Conservation (phyloP, 2,797 vertebrate species). For the Oreortyx pictus region DNA sequence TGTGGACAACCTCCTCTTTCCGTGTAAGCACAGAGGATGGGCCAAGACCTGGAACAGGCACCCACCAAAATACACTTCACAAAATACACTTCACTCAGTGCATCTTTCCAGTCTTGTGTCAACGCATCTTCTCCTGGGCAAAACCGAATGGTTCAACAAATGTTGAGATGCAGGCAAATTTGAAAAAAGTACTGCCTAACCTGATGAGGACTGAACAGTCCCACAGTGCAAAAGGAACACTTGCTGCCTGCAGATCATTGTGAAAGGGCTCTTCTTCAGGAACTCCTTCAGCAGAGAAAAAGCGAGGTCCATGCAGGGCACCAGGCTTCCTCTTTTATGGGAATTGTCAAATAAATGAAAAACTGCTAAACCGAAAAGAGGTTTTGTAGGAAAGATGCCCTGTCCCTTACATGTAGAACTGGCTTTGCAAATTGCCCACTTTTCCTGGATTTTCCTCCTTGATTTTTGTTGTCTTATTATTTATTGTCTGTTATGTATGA, state of each 20-base stretch:
- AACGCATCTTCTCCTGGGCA: neutral
- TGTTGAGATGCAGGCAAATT: rapidly evolving
- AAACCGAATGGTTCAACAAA: neutral
- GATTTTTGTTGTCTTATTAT: neutral
- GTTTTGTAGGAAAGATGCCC: neutral
- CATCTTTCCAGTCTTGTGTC: neutral
- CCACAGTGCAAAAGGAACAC: rapidly evolving
- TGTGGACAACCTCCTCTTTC: neutral
- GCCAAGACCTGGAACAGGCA: neutral
- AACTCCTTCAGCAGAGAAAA: neutral
- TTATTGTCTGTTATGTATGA: neutral
- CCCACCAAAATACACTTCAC: neutral
- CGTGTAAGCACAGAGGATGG: neutral
- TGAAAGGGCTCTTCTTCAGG: neutral
- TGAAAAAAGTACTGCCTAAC: rapidly evolving
- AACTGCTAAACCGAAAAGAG: neutral
- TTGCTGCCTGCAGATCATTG: neutral
- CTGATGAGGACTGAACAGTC: neutral
- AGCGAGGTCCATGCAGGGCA: neutral
- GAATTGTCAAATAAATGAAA: neutral
- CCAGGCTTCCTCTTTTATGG: neutral
- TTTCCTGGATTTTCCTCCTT: neutral
- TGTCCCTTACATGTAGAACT: neutral
- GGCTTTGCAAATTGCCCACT: neutral
- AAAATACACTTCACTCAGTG: neutral